Conservation (phyloP, 2,797 vertebrate species). For the Gobio occitaniae region DNA sequence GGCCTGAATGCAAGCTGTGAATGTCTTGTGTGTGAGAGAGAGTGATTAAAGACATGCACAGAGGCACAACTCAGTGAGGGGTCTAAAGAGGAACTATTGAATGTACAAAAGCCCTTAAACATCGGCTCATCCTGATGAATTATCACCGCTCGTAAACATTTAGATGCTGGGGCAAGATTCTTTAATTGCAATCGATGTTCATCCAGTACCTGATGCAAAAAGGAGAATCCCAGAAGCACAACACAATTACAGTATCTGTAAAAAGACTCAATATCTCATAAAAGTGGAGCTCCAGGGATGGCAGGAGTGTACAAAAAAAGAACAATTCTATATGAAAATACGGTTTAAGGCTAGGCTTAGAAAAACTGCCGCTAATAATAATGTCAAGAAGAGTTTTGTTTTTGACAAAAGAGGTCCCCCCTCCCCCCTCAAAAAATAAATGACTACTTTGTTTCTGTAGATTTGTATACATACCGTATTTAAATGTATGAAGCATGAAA, state of each 20-base stretch:
- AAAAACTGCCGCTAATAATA: constrained; percentile 12
- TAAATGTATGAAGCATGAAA: too few relatives aligned
- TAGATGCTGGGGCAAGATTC: constrained; percentile 75
- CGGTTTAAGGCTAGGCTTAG: constrained; percentile 1
- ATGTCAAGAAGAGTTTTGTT: constrained; percentile 65
- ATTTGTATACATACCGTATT: neutral
- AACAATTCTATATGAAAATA: constrained; percentile 53
- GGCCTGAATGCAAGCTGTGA: constrained; percentile 69
- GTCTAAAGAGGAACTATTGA: constrained; percentile 59
- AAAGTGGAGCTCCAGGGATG: constrained; percentile 65
- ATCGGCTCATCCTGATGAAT: constrained; percentile 73
- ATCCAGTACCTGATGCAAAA: constrained; percentile 68
- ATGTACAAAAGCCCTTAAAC: constrained; percentile 74
- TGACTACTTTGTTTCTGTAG: neutral
- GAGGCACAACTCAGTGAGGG: constrained; percentile 54
- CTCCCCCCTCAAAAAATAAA: neutral
- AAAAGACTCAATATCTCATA: constrained; percentile 70
- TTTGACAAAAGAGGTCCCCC: constrained; percentile 64
- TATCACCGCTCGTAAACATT: constrained; percentile 78
- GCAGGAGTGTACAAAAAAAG: constrained; percentile 61
- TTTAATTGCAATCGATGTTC: constrained; percentile 80
- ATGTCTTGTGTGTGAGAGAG: constrained; percentile 67
- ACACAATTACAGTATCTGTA: constrained; percentile 60
- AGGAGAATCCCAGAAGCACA: constrained; percentile 66
- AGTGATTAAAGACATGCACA: constrained; percentile 50